phyloP scores from a whole-genome alignment of 1,140 invertebrate species.

The Drosophila ogumai region DNA sequence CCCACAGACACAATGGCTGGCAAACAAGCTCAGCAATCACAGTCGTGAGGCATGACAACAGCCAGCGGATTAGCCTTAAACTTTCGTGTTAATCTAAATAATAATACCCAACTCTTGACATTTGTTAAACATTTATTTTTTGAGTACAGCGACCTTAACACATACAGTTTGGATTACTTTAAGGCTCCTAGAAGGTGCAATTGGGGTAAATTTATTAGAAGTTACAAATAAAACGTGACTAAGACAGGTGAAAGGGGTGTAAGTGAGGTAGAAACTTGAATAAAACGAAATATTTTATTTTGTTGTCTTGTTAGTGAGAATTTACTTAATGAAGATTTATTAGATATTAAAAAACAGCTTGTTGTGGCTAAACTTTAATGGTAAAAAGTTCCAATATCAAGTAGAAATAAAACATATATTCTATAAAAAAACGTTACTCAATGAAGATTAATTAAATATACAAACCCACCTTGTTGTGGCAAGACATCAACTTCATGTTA shows the following conservation, averaged over 20 bases:
- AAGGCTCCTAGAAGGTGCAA: not conserved
- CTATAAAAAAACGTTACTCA: not conserved
- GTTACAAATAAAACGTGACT: not conserved
- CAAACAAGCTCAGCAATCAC: slow-evolving; percentile 48
- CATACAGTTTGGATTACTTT: not conserved
- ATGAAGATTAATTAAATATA: not conserved
- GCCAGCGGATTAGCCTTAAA: slow-evolving; percentile 68
- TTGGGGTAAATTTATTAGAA: slow-evolving; percentile 8
- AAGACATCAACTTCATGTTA: not conserved
- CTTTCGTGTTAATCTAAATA: slow-evolving; percentile 46
- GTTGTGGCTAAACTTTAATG: not conserved
- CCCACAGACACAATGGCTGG: slow-evolving; percentile 47
- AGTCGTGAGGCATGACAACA: slow-evolving; percentile 67
- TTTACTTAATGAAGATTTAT: not conserved
- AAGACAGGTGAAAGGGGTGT: not conserved
- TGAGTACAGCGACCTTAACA: slow-evolving; percentile 11
- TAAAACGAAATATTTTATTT: no score
- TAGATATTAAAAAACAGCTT: not conserved
- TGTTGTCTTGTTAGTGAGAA: not conserved
- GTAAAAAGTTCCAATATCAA: slow-evolving; percentile 6
- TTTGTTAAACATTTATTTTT: slow-evolving; percentile 24
- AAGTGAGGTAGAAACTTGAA: no score
- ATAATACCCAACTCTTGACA: slow-evolving; percentile 59
- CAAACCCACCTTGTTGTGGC: not conserved
- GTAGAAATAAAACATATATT: slow-evolving; percentile 12